Percentiles rank a stretch among this genome's conserved stretches.
These are phyloP conservation scores for Microtus pennsylvanicus DNA, from an alignment of 2,113 vertebrate species.

Conservation along the genomic window DNA sequence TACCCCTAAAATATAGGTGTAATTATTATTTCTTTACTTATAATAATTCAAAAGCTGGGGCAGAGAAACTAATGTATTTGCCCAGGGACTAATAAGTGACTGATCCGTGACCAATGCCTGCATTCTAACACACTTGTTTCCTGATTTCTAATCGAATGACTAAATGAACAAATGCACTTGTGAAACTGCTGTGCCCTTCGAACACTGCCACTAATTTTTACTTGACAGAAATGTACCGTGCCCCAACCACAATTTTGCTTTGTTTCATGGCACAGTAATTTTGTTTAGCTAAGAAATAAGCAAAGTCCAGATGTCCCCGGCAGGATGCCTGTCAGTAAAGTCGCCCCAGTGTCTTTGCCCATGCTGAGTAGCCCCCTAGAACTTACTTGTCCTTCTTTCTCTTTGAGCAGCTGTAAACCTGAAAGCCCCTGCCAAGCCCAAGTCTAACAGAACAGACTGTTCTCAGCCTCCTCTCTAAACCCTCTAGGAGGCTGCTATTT, in stretches of 20 bases:
- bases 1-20: neutral
- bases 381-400: constrained; percentile 82
- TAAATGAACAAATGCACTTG: neutral
- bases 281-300: constrained; percentile 81
- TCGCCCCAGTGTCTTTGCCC: constrained; percentile 74
- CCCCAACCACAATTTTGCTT: constrained; percentile 52
- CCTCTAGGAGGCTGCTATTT: constrained; percentile 84
- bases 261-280: constrained; percentile 75
- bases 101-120: constrained; percentile 24
- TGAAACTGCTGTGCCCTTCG: constrained; percentile 37
- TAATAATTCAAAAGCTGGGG: constrained; percentile 24
- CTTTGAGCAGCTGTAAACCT: constrained; percentile 79
- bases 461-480: constrained; percentile 81
- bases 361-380: constrained; percentile 72
- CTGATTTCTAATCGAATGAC: constrained; percentile 14
- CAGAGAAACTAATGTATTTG: constrained; percentile 24
- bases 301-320: constrained; percentile 83
- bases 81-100: neutral
- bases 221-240: constrained; percentile 30
- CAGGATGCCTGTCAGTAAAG: constrained; percentile 78
- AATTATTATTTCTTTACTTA: neutral
- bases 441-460: constrained; percentile 74
- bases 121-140: constrained; percentile 32
- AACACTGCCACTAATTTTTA: constrained; percentile 42
- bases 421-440: constrained; percentile 78